Percentiles rank a stretch among this genome's conserved stretches.
Evolutionary conservation across 2,797 vertebrate species (phyloP).

Genomic region (Oreochromis grahami): DNA sequence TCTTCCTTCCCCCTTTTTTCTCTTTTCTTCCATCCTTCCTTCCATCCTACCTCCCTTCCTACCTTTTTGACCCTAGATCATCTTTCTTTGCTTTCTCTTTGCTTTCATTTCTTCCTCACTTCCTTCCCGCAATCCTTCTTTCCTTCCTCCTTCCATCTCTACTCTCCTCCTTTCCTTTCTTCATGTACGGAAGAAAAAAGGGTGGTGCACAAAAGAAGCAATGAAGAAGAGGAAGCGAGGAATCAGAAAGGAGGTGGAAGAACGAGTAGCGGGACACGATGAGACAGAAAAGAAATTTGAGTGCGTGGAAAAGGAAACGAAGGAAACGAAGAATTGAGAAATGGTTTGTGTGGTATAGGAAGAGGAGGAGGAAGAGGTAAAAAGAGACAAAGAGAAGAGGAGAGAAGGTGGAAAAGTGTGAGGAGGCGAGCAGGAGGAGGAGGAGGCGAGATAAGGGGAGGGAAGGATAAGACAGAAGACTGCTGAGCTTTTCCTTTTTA

Average conservation of each 20-base stretch:
- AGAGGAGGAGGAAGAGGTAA: not conserved
- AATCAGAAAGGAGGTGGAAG: not conserved
- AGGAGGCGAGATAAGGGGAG: not conserved
- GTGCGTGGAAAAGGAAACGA: not conserved
- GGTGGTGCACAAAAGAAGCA: not conserved
- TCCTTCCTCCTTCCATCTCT: not conserved
- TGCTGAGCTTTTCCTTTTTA: conserved; percentile 55
- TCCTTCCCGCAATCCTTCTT: not conserved
- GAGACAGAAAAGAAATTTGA: not conserved
- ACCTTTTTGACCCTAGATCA: not conserved
- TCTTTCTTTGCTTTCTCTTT: not conserved
- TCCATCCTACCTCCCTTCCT: not conserved
- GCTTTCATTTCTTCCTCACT: not conserved
- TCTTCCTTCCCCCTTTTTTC: not conserved
- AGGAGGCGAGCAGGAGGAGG: not conserved
- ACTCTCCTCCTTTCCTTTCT: not conserved
- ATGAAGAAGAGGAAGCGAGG: not conserved
- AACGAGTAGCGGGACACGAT: not conserved
- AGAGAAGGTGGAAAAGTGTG: not conserved
- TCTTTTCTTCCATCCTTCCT: not conserved
- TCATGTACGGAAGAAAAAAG: not conserved
- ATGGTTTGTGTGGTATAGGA: not conserved
- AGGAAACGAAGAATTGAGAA: not conserved
- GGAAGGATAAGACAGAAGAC: not conserved
- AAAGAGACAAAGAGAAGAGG: not conserved